Evolutionary conservation across 2,888 invertebrate genomes (phyloP), one percentile per base, ranked within the genome.

Genomic region (Agriotes lineatus): DNA sequence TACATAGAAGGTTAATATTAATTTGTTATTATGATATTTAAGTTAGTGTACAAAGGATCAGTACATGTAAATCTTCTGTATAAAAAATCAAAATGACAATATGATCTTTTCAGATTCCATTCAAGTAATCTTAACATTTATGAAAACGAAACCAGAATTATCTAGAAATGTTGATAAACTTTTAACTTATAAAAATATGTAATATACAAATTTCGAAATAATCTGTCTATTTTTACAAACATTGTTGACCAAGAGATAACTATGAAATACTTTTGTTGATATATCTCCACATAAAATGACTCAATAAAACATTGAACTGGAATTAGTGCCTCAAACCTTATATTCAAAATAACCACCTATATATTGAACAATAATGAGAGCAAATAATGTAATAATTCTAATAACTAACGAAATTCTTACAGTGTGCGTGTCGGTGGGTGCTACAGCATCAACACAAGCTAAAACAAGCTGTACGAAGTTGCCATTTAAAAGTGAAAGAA

Each of bases 381-480:
- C 25, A 2, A 1, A 39, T 30, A 9, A 10, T 20, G 3, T 54
- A 52, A 50, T 42, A 35, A 48, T 45, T 35, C 37, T 35, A 39
- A 14, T 20, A 63, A 59, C 42, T 65, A 30, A 56, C 22, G 54
- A 66, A 42, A 19, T 63, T 68, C 57, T 82, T 81, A 60, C 74
- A 90, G 89, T 85, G 87, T 72, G 83, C 89, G 74, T 88, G 90
- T 80, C 88, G 88, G 85, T 88, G 89, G 87, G 85, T 92, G 72
- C 87, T 91, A 81, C 89, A 90, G 82, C 91, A 91, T 79, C 92
- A 92, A 82, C 91, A 91, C 83, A 90, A 92, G 82, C 88, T 88
- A 75, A 89, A 89, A 48, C 86, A 87, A 68, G 78, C 78, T 0
- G 79, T 80, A 7, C 75, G 84, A 60, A 78, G 81, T 20, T 85